phyloP scores from a whole-genome alignment of 2,797 vertebrate genomes.

The Potorous gilbertii region DNA sequence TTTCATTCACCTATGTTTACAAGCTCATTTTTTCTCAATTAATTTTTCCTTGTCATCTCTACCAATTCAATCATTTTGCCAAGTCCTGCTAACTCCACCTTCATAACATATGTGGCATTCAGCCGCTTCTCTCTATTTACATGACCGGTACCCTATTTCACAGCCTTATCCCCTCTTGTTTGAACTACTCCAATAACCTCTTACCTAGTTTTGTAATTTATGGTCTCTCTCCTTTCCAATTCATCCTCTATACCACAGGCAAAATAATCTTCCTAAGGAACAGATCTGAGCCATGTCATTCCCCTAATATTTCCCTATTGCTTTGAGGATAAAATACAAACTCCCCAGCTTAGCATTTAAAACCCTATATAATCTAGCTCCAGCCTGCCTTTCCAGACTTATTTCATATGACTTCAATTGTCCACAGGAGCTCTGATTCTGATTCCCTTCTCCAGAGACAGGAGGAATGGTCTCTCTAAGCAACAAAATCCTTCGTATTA shows the following conservation, averaged over 20 bases:
- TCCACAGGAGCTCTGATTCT: not conserved
- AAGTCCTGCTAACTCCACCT: not conserved
- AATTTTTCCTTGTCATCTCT: not conserved
- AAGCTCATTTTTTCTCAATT: not conserved
- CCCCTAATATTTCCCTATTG: not conserved
- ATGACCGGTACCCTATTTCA: not conserved
- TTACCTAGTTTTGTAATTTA: not conserved
- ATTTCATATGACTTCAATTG: not conserved
- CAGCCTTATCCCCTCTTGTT: not conserved
- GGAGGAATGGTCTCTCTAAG: not conserved
- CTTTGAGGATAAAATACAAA: not conserved
- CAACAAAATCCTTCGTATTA: not conserved
- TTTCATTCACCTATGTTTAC: not conserved
- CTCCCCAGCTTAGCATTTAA: not conserved
- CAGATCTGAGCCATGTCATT: not conserved
- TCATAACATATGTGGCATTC: not conserved
- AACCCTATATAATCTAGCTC: not conserved
- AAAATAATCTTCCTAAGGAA: not conserved
- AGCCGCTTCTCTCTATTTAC: not conserved
- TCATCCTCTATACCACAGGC: not conserved
- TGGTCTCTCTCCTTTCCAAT: not conserved
- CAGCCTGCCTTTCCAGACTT: not conserved
- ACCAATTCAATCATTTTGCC: not conserved
- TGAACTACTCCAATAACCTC: not conserved
- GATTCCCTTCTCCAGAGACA: not conserved